A percentile compares a stretch with the other conserved stretches of the same genome.
phyloP scores from a whole-genome alignment of 2,113 vertebrate species.

The Oreamnos americanus region DNA sequence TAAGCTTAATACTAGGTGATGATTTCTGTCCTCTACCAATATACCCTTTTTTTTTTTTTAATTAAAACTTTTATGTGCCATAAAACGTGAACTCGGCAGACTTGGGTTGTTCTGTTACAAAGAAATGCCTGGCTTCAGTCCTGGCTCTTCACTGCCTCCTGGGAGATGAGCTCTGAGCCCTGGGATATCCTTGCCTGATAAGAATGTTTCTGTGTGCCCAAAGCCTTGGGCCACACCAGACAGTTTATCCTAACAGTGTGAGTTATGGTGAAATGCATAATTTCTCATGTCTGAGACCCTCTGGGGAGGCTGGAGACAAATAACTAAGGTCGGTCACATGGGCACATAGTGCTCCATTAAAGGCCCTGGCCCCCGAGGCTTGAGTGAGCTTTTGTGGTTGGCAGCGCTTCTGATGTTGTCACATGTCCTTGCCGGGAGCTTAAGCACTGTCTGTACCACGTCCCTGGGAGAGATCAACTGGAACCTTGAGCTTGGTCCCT shows the following conservation, averaged over 20 bases:
- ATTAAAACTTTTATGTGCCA: neutral
- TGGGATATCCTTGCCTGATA: neutral
- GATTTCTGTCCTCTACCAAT: neutral
- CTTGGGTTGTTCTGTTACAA: neutral
- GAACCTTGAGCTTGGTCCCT: neutral
- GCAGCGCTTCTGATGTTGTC: neutral
- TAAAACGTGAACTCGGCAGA: neutral
- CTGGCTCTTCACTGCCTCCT: neutral
- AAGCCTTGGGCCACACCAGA: neutral
- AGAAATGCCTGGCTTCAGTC: neutral
- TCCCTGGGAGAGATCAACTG: neutral
- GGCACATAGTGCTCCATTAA: neutral
- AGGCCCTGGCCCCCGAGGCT: neutral
- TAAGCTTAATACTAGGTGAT: neutral
- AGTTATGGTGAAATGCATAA: neutral
- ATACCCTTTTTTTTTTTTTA: neutral
- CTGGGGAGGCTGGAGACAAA: neutral
- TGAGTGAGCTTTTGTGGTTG: too few species aligned
- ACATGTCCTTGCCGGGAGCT: neutral
- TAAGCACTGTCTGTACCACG: neutral
- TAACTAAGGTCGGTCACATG: neutral
- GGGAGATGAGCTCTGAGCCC: neutral
- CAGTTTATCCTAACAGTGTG: neutral
- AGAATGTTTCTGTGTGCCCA: neutral
- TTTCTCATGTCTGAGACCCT: neutral